Base-by-base conservation (phyloP, 2,888 invertebrate species). In the Pristionchus entomophagus region DNA sequence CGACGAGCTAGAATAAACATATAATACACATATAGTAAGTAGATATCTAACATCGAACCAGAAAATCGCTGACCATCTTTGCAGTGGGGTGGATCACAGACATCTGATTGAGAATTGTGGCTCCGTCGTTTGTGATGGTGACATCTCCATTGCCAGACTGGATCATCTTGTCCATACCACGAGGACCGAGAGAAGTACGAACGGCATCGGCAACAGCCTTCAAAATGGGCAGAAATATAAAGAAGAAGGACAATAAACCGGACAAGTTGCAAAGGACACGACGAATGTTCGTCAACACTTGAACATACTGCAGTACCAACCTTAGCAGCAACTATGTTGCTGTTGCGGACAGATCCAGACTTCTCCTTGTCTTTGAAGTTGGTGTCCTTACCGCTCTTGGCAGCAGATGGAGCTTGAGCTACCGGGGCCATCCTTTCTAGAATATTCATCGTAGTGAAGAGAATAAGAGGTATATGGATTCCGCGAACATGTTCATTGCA, bases 101-200 rank as follows among this genome's bases (percentile, higher is more conserved):
- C 96, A 99, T 99, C 95, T 99, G 97, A 94, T 99, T 98, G 87
- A 99, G 95, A 94, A 99, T 99, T 53, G 99, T 99, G 53, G 99
- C 99, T 86, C 99, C 99, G 95, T 99, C 99, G 95, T 99, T 99
- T 85, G 99, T 99, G 88, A 99, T 99, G 2, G 98, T 99, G 0
- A 99, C 99, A 95, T 99, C 99, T 59, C 99, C 99, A 95, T 97
- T 98, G 53, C 96, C 96, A 53, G 97, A 95, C 95, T 99, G 99
- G 92, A 99, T 99, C 99, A 99, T 99, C 95, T 99, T 99, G 94
- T 99, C 99, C 99, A 99, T 99, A 88, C 99, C 93, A 91, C 97
- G 96, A 32, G 99, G 99, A 6, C 99, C 99, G 94, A 99, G 95
- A 95, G 98, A 98, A 22, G 99, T 99, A 88, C 99, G 96, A 93